A percentile compares a stretch with the other conserved stretches of the same genome.
Conservation (phyloP, 2,113 vertebrate genomes). For the Maylandia zebra region DNA sequence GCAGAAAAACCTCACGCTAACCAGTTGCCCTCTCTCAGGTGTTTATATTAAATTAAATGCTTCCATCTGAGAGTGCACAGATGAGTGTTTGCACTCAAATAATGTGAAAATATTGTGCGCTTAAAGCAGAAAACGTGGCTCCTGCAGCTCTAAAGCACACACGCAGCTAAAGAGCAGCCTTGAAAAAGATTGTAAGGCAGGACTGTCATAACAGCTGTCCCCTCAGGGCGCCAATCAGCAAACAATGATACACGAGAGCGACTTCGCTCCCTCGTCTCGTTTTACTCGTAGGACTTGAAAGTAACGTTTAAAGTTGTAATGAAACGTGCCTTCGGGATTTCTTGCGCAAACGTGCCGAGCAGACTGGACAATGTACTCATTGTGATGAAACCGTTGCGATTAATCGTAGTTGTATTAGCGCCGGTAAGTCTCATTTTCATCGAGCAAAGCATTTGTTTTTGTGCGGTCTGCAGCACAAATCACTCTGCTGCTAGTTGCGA, state of each 20-base stretch:
- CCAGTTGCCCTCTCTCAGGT: neutral
- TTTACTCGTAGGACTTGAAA: neutral
- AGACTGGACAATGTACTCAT: fast-evolving
- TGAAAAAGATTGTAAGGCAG: neutral
- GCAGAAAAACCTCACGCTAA: neutral
- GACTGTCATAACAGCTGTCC: neutral
- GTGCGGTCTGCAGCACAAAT: neutral
- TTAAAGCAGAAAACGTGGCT: neutral
- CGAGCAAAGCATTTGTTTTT: fast-evolving
- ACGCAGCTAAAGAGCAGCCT: neutral
- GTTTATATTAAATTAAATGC: neutral
- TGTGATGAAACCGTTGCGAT: neutral
- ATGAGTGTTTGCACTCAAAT: neutral
- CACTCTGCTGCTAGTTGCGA: neutral
- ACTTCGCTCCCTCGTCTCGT: neutral
- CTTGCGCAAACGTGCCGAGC: neutral
- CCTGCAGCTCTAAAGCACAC: neutral
- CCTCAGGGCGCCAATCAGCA: neutral
- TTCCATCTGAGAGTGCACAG: neutral
- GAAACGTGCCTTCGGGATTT: neutral
- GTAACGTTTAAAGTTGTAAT: neutral
- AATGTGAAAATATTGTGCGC: neutral
- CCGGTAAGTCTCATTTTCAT: neutral
- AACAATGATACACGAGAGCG: fast-evolving
- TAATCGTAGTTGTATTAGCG: neutral